Evolutionary conservation across 2,888 invertebrate genomes (phyloP), one percentile per base, ranked within the genome.

Genomic region (Siphlonurus alternatus): DNA sequence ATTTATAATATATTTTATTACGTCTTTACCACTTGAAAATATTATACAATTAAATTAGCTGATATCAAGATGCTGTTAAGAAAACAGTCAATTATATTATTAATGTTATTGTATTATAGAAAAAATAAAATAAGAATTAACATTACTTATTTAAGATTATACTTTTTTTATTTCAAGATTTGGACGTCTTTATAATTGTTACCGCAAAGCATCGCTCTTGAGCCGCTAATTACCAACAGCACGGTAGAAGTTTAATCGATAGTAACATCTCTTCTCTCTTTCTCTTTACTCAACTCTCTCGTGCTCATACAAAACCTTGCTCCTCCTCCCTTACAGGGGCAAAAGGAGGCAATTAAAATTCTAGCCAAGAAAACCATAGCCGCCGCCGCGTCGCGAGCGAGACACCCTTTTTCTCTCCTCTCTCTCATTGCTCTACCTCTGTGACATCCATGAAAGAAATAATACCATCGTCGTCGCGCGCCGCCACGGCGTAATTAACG

Each of bases 321-420:
- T 15, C 38, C 38, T 38, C 38, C 38, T 38, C 5, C 38, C 38
- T 15, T 38, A 10, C 38, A 56, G 5, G 56, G n/a, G 56, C 56
- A 56, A 56, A 56, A 56, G 56, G 56, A 56, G 56, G 56, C 56
- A 56, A 56, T 56, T 56, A 56, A 56, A 56, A 56, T 56, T 56
- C 56, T 56, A 56, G 56, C 56, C 56, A 56, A 56, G 56, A 56
- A 56, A 38, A 56, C 56, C 56, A 56, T 5, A 22, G 38, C 56
- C 56, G 22, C 56, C 56, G 56, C 22, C 7, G 7, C 7, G 5
- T 10, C 5, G 38, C 38, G 38, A 38, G 38, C 38, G 38, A 38
- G 38, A 5, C 5, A 38, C 7, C 38, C 5, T 10, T 5, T 10
- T 10, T 38, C 38, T 38, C 38, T 38, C 38, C 38, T 38, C 38